A percentile compares a stretch with the other conserved stretches of the same genome.
phyloP scores from a whole-genome alignment of 1,140 invertebrate species.

The Littorina saxatilis region DNA sequence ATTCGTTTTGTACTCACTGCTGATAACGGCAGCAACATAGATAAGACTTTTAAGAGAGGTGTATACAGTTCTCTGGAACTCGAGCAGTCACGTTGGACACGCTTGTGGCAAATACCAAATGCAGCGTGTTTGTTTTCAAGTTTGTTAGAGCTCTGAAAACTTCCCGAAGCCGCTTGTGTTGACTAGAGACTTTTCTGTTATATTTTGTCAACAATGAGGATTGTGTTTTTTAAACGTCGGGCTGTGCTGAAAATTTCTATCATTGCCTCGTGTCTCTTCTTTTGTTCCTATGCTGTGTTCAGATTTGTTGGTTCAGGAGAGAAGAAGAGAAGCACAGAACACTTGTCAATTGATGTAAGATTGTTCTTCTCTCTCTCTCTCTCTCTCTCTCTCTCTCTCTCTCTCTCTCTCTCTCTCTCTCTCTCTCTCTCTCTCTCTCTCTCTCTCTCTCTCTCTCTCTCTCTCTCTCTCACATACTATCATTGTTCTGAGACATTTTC shows the following conservation, averaged over 20 bases:
- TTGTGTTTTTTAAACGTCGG: conserved; percentile 6
- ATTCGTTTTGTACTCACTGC: too few relatives aligned
- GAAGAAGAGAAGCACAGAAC: background rate
- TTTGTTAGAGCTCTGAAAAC: background rate
- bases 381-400: too few relatives aligned
- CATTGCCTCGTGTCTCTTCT: background rate
- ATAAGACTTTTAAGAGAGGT: background rate
- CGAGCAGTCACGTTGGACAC: background rate
- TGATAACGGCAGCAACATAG: background rate
- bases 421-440: background rate
- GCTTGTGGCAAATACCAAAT: background rate
- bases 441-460: background rate
- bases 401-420: too few relatives aligned
- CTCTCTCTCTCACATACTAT: too few relatives aligned
- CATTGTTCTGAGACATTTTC: background rate
- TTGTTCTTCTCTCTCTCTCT: too few relatives aligned
- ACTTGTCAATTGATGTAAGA: conserved; percentile 6
- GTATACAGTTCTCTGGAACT: background rate
- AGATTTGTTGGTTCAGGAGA: background rate
- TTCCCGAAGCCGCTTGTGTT: too few relatives aligned
- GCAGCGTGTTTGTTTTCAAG: background rate
- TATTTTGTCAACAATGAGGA: conserved; percentile 11
- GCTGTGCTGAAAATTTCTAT: background rate
- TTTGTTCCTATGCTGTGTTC: background rate
- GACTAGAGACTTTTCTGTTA: background rate